Evolutionary conservation across 1,140 invertebrate species (phyloP), one percentile per base, ranked within the genome.

Genomic region (Euwallacea fornicatus): DNA sequence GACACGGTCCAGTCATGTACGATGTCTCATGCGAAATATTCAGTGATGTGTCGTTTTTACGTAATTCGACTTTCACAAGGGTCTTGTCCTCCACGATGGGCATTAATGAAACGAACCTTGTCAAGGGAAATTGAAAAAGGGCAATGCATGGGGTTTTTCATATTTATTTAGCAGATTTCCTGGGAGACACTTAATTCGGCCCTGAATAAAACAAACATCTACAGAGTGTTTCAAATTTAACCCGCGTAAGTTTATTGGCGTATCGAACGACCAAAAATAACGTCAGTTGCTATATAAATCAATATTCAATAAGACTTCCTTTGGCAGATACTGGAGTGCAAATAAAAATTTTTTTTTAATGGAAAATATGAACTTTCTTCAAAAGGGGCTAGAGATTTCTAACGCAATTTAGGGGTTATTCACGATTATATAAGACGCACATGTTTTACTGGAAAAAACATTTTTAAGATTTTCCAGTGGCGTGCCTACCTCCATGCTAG

Each of bases 101-200:
- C 50, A 56, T 56, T 56, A 66, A 66, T 58, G 53, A 58, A 66
- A 66, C 47, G 64, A 66, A 56, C 53, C 54, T 66, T 66, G 64
- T 55, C 54, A 56, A 54, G 47, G 41, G 41, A 66, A 47, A 13
- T 15, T 13, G 61, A 33, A 33, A 33, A 33, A 33, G 43, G n/a
- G 47, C 13, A 63, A 7, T 41, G 8, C 3, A 13, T 44, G 10
- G 33, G 11, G 33, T 60, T 63, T 63, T 13, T 47, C 44, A 63
- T 63, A 13, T 46, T 63, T 63, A 63, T 63, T 44, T 63, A 11
- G 11, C 33, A 41, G 42, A 11, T 59, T 11, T 41, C 11, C 10
- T 59, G 56, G 41, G n/a, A 9, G 9, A 50, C 46, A 6, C 46
- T 13, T 50, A 11, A 50, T 13, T 4, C 46, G 13, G 46, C 6